Evolutionary conservation across 2,888 invertebrate genomes (phyloP).

Genomic region (Stenotaenia linearis): DNA sequence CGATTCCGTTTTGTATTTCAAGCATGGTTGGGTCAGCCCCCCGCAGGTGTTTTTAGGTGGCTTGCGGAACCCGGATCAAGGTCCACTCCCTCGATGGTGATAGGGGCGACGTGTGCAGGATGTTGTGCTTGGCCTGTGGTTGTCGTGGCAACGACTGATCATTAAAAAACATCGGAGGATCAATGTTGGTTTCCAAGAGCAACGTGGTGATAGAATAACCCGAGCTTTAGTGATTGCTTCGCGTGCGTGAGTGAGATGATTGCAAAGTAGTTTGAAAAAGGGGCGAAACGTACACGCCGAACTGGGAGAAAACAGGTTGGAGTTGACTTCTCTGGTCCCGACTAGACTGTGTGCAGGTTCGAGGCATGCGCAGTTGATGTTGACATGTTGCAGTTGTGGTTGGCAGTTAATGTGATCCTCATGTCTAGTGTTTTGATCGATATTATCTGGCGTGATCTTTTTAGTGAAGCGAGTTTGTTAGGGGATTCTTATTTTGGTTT

Average conservation of each 20-base stretch:
- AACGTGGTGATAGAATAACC: neutral
- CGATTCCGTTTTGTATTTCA: neutral
- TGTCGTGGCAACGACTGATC: conserved; percentile 29
- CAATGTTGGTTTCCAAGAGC: neutral
- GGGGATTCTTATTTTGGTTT: neutral
- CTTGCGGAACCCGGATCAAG: neutral
- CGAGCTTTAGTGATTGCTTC: conserved; percentile 7
- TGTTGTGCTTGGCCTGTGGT: conserved; percentile 31
- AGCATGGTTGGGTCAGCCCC: neutral
- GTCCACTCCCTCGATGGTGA: neutral
- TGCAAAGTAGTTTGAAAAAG: neutral
- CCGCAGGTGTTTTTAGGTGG: conserved; percentile 7
- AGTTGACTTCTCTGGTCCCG: neutral
- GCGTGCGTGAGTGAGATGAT: conserved; percentile 1
- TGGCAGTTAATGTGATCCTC: conserved; percentile 20
- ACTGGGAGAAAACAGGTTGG: neutral
- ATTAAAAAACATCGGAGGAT: conserved; percentile 30
- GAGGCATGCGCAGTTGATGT: conserved; percentile 12
- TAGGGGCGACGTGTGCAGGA: conserved; percentile 30
- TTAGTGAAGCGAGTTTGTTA: neutral
- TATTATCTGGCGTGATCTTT: conserved; percentile 4
- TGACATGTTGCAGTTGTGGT: conserved; percentile 21
- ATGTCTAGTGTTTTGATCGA: conserved; percentile 7
- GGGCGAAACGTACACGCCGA: neutral
- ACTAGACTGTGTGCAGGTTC: neutral